Percentiles rank a stretch among this genome's conserved stretches.
Evolutionary conservation across 2,888 invertebrate genomes (phyloP).

Genomic region (Tetrapedia diversipes): DNA sequence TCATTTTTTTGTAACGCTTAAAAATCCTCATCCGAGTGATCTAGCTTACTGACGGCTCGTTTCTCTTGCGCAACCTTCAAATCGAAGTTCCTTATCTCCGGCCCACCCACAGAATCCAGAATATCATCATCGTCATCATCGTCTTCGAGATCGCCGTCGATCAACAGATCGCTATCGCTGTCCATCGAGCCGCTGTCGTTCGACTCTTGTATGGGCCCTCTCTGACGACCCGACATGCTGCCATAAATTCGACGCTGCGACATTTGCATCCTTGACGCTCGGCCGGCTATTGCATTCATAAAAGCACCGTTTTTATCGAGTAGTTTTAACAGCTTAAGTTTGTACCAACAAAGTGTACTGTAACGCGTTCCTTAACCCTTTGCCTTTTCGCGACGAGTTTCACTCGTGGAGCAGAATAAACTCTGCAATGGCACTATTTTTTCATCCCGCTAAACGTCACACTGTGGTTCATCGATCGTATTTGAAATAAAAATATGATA

Average conservation of each 20-base stretch:
- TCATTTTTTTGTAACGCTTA: conserved; percentile 61
- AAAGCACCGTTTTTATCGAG: not conserved
- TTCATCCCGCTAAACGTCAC: too few relatives aligned
- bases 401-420: too few relatives aligned
- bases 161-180: conserved; percentile 84
- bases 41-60: conserved; percentile 77
- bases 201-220: conserved; percentile 76
- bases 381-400: too few relatives aligned
- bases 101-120: conserved; percentile 72
- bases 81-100: conserved; percentile 74
- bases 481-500: too few relatives aligned
- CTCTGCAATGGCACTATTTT: too few relatives aligned
- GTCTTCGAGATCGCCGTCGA: conserved; percentile 86
- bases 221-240: conserved; percentile 84
- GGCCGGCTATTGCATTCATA: conserved; percentile 67
- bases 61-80: conserved; percentile 76
- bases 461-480: too few relatives aligned
- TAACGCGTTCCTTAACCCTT: not conserved
- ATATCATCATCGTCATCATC: conserved; percentile 86
- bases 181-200: conserved; percentile 80
- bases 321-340: conserved; percentile 3
- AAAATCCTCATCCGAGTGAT: conserved; percentile 81
- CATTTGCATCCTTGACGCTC: conserved; percentile 73
- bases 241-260: conserved; percentile 85
- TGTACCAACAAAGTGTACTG: not conserved